A percentile compares a stretch with the other conserved stretches of the same genome.
Conservation (phyloP, 2,797 vertebrate species). For the Sebastolobus alascanus region DNA sequence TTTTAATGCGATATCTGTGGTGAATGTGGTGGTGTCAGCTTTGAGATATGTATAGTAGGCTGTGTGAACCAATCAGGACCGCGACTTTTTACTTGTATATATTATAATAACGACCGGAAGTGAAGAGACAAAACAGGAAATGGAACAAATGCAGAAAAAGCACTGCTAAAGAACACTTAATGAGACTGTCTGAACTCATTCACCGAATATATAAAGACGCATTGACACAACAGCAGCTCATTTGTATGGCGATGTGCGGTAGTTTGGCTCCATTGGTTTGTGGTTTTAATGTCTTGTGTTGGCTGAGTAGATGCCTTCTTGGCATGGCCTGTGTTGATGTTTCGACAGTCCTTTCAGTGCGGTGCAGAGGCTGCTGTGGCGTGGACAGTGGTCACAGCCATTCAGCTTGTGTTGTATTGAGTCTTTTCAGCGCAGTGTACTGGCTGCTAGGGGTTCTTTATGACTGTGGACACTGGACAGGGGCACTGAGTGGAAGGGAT, state of each 20-base stretch:
- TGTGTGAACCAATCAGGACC: not conserved
- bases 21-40: not conserved
- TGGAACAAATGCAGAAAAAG: not conserved
- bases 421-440: slow-evolving; percentile 56
- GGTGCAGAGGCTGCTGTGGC: slow-evolving; percentile 47
- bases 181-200: not conserved
- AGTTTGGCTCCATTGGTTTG: slow-evolving; percentile 33
- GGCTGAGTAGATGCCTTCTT: slow-evolving; percentile 57
- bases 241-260: slow-evolving; percentile 8
- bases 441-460: slow-evolving; percentile 57
- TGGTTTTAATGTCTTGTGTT: slow-evolving; percentile 27
- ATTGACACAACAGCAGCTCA: slow-evolving; percentile 31
- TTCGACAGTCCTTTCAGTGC: slow-evolving; percentile 47
- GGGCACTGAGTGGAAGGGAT: slow-evolving; percentile 65
- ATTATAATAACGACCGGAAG: not conserved
- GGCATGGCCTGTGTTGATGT: slow-evolving; percentile 53
- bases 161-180: not conserved
- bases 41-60: not conserved
- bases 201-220: not conserved
- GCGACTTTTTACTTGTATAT: not conserved
- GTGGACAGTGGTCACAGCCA: slow-evolving; percentile 57
- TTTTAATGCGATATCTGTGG: not conserved
- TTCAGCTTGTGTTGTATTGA: slow-evolving; percentile 54
- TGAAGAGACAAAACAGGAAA: not conserved
- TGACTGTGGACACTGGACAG: slow-evolving; percentile 58